A percentile compares a stretch with the other conserved stretches of the same genome.
Conservation (phyloP, 1,140 invertebrate genomes). For the Araneus ventricosus region DNA sequence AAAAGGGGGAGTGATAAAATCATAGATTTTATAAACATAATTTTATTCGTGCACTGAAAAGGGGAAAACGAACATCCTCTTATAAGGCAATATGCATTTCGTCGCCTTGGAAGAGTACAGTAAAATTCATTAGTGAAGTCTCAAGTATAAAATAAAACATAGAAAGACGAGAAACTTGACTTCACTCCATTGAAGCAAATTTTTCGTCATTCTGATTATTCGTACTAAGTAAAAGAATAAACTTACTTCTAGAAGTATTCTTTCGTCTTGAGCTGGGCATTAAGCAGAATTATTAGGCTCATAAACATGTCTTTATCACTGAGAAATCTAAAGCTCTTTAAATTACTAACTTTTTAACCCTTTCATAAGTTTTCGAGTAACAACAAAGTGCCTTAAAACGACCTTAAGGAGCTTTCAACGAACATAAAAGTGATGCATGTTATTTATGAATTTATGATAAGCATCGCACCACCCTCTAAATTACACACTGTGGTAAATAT, state of each 20-base stretch:
- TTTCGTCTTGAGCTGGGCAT: neutral
- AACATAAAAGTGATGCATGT: constrained; percentile 60
- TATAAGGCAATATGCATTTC: too few relatives aligned
- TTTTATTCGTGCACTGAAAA: too few relatives aligned
- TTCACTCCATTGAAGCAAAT: neutral
- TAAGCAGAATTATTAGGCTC: constrained; percentile 52
- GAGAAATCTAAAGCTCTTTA: constrained; percentile 49
- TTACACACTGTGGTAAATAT: constrained; percentile 52
- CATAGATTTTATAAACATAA: too few relatives aligned
- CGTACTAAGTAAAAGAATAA: neutral
- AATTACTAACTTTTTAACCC: constrained; percentile 62
- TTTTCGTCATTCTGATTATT: neutral
- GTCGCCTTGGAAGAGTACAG: too few relatives aligned
- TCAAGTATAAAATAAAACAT: too few relatives aligned
- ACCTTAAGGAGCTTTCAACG: constrained; percentile 14
- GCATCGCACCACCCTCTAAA: constrained; percentile 25
- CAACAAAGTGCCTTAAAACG: constrained; percentile 38
- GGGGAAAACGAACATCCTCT: too few relatives aligned
- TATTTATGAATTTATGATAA: constrained; percentile 60
- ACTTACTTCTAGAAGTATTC: neutral
- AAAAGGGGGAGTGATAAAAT: too few relatives aligned
- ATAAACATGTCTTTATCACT: constrained; percentile 65
- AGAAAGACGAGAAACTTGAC: neutral
- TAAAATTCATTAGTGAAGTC: too few relatives aligned
- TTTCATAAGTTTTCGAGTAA: constrained; percentile 4